Evolutionary conservation across 2,888 invertebrate genomes (phyloP).

Genomic region (Zootermopsis nevadensis): DNA sequence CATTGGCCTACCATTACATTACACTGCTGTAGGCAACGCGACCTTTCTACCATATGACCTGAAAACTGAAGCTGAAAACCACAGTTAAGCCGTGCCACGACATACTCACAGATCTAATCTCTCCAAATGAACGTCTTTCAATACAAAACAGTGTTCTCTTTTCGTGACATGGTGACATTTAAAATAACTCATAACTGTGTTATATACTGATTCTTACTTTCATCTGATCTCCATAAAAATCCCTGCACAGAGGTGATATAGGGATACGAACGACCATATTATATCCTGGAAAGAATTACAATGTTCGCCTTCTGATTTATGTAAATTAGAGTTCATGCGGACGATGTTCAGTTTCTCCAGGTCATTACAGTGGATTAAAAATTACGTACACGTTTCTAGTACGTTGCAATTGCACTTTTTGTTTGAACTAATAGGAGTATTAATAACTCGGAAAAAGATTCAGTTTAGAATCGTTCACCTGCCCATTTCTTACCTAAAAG

Average conservation of each 20-base stretch:
- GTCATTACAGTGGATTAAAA: too few relatives aligned
- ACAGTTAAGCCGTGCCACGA: constrained; percentile 6
- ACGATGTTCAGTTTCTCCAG: neutral
- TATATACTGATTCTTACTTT: neutral
- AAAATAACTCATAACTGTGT: neutral
- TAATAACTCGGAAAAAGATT: too few relatives aligned
- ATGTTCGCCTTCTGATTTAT: neutral
- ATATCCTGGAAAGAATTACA: neutral
- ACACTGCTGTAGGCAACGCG: neutral
- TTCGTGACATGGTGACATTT: neutral
- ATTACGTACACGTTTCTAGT: too few relatives aligned
- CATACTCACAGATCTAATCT: constrained; percentile 3
- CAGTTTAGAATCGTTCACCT: too few relatives aligned
- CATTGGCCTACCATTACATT: too few relatives aligned
- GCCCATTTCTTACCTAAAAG: too few relatives aligned
- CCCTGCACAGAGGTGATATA: neutral
- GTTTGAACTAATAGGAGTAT: too few relatives aligned
- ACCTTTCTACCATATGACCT: constrained; percentile 3
- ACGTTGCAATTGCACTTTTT: too few relatives aligned
- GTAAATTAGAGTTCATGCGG: neutral
- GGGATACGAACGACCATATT: neutral
- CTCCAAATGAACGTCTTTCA: neutral
- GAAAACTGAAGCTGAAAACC: neutral
- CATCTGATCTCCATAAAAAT: neutral
- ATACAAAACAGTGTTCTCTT: neutral